Conservation (phyloP, 2,888 invertebrate species). For the Rhagophthalmus giganteus region DNA sequence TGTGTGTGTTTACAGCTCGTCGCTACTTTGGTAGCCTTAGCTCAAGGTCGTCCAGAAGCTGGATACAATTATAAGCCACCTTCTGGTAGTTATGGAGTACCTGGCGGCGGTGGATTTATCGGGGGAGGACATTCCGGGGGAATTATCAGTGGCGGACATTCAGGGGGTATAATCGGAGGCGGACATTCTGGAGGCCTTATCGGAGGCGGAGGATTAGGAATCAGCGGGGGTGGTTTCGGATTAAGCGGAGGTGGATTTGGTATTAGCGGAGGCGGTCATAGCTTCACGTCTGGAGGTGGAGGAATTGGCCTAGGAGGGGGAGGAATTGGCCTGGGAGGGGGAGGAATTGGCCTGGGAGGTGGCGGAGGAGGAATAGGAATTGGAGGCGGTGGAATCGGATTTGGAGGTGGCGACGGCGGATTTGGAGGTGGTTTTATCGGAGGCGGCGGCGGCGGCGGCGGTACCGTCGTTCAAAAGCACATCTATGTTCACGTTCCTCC, state of each 20-base stretch:
- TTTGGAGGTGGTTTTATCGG: too few relatives aligned
- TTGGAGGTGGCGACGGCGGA: conserved; percentile 43
- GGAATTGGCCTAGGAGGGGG: too few relatives aligned
- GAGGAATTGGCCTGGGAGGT: too few relatives aligned
- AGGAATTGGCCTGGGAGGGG: too few relatives aligned
- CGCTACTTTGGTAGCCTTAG: conserved; percentile 58
- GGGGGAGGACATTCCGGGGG: conserved; percentile 29
- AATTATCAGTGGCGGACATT: conserved; percentile 33
- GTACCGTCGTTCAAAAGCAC: conserved; percentile 75
- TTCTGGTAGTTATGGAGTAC: conserved; percentile 44
- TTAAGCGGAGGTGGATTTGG: conserved; percentile 29
- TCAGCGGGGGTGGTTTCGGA: conserved; percentile 29
- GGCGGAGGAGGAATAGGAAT: conserved; percentile 16
- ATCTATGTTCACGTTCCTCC: conserved; percentile 88
- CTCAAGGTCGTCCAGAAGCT: conserved; percentile 63
- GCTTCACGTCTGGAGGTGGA: conserved; percentile 20
- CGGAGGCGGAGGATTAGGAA: conserved; percentile 25
- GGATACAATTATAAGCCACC: conserved; percentile 59
- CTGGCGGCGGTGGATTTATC: conserved; percentile 36
- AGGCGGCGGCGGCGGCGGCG: conserved; percentile 46
- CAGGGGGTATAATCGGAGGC: conserved; percentile 28
- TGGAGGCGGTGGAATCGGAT: conserved; percentile 27
- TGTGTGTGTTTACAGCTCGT: conserved; percentile 40
- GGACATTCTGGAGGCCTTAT: conserved; percentile 24
- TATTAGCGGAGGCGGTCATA: conserved; percentile 27